Percentiles rank a stretch among this genome's conserved stretches.
phyloP scores from a whole-genome alignment of 1,140 invertebrate species.

The Ceratina japonica region DNA sequence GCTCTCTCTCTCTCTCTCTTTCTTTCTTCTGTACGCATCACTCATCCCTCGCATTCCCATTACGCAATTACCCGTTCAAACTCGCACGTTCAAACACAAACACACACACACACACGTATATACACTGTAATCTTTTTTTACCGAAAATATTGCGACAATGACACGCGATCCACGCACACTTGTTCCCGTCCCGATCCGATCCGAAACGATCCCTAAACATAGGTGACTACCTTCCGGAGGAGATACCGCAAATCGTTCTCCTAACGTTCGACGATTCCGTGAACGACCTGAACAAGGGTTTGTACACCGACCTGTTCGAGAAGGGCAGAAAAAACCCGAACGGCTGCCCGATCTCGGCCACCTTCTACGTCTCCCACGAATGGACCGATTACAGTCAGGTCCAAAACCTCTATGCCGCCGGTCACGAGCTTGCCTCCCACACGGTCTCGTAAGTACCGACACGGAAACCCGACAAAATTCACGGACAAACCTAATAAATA shows the following conservation, averaged over 20 bases:
- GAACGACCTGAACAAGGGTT: constrained; percentile 95
- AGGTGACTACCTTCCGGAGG: constrained; percentile 89
- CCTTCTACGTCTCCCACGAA: constrained; percentile 98
- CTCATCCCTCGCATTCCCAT: constrained; percentile 59
- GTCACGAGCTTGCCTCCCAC: constrained; percentile 98
- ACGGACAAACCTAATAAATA: neutral
- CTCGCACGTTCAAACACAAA: constrained; percentile 11
- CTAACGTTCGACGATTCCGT: constrained; percentile 97
- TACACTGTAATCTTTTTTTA: neutral
- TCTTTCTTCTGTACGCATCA: constrained; percentile 39
- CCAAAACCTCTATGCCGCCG: constrained; percentile 95
- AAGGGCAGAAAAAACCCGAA: constrained; percentile 95
- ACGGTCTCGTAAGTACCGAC: constrained; percentile 94
- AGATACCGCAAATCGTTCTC: constrained; percentile 94
- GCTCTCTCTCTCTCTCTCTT: too few relatives aligned
- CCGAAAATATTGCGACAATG: neutral
- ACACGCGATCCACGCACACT: constrained; percentile 19
- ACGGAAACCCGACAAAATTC: constrained; percentile 24
- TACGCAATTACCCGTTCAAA: constrained; percentile 40
- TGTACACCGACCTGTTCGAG: constrained; percentile 93
- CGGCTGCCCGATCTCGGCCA: constrained; percentile 96
- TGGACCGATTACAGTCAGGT: constrained; percentile 99
- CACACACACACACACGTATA: neutral
- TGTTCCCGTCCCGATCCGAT: neutral
- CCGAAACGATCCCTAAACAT: constrained; percentile 44